Percentiles rank a stretch among this genome's conserved stretches.
Evolutionary conservation across 37 sponge, comb jelly and placozoan genomes (phyloP).

Genomic region (Crambe crambe): DNA sequence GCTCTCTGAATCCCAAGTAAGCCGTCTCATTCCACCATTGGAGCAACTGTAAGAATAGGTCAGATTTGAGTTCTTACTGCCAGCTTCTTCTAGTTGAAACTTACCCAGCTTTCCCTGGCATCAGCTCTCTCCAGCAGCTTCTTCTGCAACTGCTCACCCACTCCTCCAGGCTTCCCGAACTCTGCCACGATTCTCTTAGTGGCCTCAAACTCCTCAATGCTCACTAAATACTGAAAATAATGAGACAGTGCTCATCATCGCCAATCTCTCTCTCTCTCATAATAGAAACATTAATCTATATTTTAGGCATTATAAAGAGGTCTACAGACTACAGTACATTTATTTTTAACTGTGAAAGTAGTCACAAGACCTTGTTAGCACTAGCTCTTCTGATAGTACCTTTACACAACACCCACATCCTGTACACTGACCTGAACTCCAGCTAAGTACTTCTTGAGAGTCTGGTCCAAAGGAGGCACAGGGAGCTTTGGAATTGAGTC

Average conservation of each 20-base stretch:
- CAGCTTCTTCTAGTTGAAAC: no score
- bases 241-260: no score
- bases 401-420: not conserved
- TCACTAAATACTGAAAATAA: constrained; percentile 77
- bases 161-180: constrained; percentile 67
- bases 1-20: constrained; percentile 74
- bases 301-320: no score
- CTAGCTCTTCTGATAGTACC: no score
- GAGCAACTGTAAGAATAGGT: constrained; percentile 45
- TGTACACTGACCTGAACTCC: constrained; percentile 40
- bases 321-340: no score
- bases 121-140: constrained; percentile 69
- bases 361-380: no score
- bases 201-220: constrained; percentile 54
- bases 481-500: no score
- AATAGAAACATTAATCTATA: no score
- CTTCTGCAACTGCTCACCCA: constrained; percentile 71
- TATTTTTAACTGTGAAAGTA: no score
- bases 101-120: constrained; percentile 77
- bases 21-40: constrained; percentile 93
- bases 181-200: constrained; percentile 47
- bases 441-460: constrained; percentile 48
- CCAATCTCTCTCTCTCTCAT: no score
- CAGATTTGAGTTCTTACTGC: no score
- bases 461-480: constrained; percentile 84